A percentile compares a stretch with the other conserved stretches of the same genome.
These are phyloP conservation scores for Ictidomys tridecemlineatus DNA, from an alignment of 2,113 vertebrate genomes.

Conservation along the genomic window DNA sequence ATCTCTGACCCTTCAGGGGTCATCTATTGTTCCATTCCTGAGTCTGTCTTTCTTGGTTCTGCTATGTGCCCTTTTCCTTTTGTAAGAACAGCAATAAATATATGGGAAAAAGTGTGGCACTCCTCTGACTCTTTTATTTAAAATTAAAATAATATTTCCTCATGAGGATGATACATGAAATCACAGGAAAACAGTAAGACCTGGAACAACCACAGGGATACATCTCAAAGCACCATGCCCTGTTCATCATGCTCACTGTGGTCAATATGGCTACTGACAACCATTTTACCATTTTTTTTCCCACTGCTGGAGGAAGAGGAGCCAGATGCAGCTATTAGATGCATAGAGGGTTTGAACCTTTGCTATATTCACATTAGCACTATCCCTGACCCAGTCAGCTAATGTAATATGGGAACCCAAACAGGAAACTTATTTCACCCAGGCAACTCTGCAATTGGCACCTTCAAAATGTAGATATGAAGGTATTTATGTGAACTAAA, in stretches of 20 bases:
- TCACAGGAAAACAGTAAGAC: neutral
- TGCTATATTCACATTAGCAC: neutral
- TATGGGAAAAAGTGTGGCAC: neutral
- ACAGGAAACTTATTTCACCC: neutral
- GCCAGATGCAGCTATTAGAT: too few relatives aligned
- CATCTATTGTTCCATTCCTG: neutral
- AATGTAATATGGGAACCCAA: neutral
- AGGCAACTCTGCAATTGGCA: neutral
- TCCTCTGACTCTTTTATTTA: neutral
- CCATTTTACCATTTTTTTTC: neutral
- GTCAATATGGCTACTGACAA: neutral
- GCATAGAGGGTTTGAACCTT: neutral
- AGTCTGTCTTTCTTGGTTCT: neutral
- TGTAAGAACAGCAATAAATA: neutral
- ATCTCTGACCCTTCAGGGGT: neutral
- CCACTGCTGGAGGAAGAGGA: neutral
- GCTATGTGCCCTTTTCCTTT: neutral
- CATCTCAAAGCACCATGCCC: neutral
- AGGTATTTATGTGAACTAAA: neutral
- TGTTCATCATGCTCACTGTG: neutral
- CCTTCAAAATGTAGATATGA: neutral
- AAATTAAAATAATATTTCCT: slow-evolving; percentile 12
- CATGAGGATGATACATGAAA: neutral
- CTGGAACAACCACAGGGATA: neutral
- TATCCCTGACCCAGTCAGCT: neutral